Conservation (phyloP, 1,140 invertebrate species). For the Hormaphis cornu region DNA sequence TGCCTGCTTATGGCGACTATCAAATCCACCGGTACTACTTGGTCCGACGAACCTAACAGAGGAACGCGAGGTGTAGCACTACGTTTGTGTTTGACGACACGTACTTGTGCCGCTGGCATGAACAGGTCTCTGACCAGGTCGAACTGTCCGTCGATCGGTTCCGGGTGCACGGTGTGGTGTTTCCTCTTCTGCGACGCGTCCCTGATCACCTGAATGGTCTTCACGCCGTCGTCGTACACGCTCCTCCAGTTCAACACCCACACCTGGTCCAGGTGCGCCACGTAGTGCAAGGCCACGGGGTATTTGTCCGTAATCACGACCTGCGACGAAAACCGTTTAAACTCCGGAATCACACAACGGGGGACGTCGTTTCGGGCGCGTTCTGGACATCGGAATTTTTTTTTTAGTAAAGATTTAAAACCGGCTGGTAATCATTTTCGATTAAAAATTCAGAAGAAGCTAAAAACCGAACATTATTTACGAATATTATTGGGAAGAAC, state of each 20-base stretch:
- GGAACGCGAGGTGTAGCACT: background rate
- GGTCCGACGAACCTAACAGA: too few species aligned
- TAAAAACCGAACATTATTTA: too few species aligned
- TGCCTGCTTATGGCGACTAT: too few species aligned
- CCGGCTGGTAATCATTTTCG: too few species aligned
- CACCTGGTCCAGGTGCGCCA: conserved; percentile 65
- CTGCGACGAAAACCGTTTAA: conserved; percentile 42
- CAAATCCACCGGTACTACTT: too few species aligned
- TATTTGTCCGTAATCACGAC: conserved; percentile 64
- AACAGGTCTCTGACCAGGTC: conserved; percentile 64
- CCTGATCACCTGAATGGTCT: conserved; percentile 66
- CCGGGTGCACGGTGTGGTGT: conserved; percentile 68
- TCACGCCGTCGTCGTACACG: conserved; percentile 51
- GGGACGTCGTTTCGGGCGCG: too few species aligned
- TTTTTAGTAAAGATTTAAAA: too few species aligned
- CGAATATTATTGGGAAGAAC: too few species aligned
- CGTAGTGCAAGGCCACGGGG: conserved; percentile 63
- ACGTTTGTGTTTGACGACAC: background rate
- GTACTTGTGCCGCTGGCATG: conserved; percentile 53
- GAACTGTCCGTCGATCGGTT: conserved; percentile 70
- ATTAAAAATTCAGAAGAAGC: too few species aligned
- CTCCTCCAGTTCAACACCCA: conserved; percentile 68
- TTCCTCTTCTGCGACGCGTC: conserved; percentile 65
- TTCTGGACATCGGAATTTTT: too few species aligned
- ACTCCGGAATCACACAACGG: too few species aligned